Evolutionary conservation across 2,113 vertebrate species (phyloP).

Genomic region (Entosphenus tridentatus): DNA sequence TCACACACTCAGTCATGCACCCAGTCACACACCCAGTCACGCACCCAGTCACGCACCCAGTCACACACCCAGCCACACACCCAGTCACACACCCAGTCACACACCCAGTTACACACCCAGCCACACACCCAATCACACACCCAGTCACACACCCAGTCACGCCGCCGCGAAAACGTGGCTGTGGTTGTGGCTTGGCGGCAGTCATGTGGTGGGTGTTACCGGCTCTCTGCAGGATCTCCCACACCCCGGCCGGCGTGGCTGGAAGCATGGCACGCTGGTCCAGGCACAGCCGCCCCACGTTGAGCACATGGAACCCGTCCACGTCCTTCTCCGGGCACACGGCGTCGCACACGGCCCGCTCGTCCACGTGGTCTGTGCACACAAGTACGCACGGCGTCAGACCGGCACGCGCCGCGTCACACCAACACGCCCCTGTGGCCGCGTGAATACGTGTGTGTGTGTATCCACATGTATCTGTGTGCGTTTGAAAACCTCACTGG

Average conservation of each 20-base stretch:
- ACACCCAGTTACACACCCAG: too few relatives aligned
- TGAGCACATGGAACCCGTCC: constrained; percentile 82
- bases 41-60: too few relatives aligned
- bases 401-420: background rate
- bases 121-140: too few relatives aligned
- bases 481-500: background rate
- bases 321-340: constrained; percentile 72
- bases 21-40: too few relatives aligned
- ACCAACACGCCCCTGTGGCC: too few relatives aligned
- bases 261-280: constrained; percentile 85
- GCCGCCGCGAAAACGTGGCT: too few relatives aligned
- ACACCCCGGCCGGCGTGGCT: constrained; percentile 72
- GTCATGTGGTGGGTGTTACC: constrained; percentile 19
- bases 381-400: background rate
- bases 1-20: too few relatives aligned
- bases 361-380: constrained; percentile 55
- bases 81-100: background rate
- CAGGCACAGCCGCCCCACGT: constrained; percentile 75
- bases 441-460: too few relatives aligned
- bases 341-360: constrained; percentile 63
- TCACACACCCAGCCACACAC: too few relatives aligned
- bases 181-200: too few relatives aligned
- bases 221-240: constrained; percentile 84
- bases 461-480: background rate
- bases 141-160: too few relatives aligned